A percentile compares a stretch with the other conserved stretches of the same genome.
These are phyloP conservation scores for Dolichotis patagonum DNA, from an alignment of 2,113 vertebrate species.

Conservation along the genomic window DNA sequence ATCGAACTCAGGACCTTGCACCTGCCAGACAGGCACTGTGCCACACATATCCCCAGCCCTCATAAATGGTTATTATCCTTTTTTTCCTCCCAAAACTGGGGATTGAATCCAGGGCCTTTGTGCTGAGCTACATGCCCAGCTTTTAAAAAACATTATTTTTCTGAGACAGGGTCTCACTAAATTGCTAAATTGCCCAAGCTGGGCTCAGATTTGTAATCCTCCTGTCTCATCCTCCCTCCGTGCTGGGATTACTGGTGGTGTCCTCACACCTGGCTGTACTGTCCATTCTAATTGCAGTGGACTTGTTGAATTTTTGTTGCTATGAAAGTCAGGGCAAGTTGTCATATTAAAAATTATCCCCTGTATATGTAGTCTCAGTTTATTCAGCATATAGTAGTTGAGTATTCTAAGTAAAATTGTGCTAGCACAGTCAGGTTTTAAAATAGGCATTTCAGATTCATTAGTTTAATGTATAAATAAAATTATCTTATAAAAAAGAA, in stretches of 20 bases:
- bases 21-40: no score
- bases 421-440: background rate
- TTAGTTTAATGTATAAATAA: background rate
- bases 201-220: background rate
- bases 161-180: background rate
- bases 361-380: background rate
- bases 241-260: background rate
- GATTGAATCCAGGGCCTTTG: background rate
- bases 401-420: background rate
- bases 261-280: background rate
- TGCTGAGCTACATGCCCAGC: background rate
- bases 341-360: background rate
- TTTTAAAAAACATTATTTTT: background rate
- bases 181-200: background rate
- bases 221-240: background rate
- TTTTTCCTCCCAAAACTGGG: background rate
- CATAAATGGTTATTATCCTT: background rate
- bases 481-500: background rate
- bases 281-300: background rate
- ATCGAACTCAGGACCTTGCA: no score
- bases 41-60: no score
- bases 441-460: background rate
- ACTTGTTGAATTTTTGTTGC: conserved; percentile 8
- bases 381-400: background rate
- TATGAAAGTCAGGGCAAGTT: background rate